Conservation (phyloP, 1,140 invertebrate species). For the Melanaphis sacchari region DNA sequence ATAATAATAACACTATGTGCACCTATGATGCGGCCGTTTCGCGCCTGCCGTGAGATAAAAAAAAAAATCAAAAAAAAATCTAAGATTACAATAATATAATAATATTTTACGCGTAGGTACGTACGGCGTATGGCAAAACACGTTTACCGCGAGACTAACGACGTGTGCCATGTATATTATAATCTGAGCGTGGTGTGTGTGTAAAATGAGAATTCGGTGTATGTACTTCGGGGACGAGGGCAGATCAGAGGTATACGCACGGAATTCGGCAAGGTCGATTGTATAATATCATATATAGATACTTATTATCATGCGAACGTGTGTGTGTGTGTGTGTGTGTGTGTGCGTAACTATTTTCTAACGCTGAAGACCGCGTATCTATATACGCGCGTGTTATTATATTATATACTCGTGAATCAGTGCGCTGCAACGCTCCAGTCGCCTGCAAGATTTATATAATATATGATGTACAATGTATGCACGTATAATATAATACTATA, state of each 20-base stretch:
- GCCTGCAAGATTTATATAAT: neutral
- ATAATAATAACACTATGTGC: neutral
- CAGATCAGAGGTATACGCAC: neutral
- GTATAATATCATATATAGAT: neutral
- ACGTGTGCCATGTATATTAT: neutral
- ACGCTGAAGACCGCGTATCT: neutral
- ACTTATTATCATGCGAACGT: neutral
- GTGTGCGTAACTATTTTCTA: neutral
- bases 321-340: neutral
- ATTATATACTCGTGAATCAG: neutral
- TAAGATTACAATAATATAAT: constrained; percentile 7
- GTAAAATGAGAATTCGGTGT: neutral
- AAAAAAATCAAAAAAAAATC: neutral
- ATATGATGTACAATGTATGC: no score
- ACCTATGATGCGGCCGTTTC: neutral
- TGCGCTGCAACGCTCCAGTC: neutral
- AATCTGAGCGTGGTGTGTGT: neutral
- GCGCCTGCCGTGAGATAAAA: neutral
- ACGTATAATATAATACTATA: neutral
- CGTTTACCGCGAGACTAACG: constrained; percentile 7
- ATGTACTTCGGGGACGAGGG: neutral
- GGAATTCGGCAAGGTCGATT: neutral
- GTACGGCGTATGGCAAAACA: neutral
- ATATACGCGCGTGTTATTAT: neutral
- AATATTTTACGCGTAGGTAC: neutral